Evolutionary conservation across 2,113 vertebrate species (phyloP).

Genomic region (Herpetotheres cachinnans): DNA sequence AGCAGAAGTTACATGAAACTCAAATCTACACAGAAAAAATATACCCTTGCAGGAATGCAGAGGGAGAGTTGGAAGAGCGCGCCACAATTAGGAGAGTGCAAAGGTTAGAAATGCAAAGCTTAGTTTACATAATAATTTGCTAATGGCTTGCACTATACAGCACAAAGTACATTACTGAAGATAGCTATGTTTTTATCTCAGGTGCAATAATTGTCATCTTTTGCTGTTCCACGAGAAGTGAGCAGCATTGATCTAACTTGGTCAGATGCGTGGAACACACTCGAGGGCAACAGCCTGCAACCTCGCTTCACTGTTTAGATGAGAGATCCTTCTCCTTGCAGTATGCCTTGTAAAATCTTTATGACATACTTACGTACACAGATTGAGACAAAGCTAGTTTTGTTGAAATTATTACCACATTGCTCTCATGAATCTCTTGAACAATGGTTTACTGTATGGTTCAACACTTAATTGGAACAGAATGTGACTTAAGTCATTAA

Average conservation of each 20-base stretch:
- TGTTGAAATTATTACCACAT: background rate
- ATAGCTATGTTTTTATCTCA: background rate
- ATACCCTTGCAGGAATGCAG: rapidly evolving
- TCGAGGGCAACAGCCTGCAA: background rate
- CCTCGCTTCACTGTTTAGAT: background rate
- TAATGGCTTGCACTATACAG: background rate
- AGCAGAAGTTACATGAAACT: background rate
- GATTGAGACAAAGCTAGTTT: constrained; percentile 9
- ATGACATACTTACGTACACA: background rate
- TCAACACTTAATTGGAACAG: constrained; percentile 9
- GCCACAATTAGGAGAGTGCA: background rate
- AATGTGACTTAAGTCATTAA: background rate
- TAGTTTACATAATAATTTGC: background rate
- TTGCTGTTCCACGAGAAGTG: background rate
- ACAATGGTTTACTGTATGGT: constrained; percentile 36
- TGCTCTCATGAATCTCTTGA: background rate
- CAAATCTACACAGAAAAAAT: background rate
- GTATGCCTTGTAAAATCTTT: background rate
- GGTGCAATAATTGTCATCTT: background rate
- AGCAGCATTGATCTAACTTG: background rate
- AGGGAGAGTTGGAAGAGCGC: background rate
- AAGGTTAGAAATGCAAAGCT: background rate
- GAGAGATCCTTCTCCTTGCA: background rate
- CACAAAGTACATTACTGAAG: background rate
- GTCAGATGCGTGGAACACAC: background rate